Evolutionary conservation across 2,888 invertebrate species (phyloP), one percentile per base, ranked within the genome.

Genomic region (Mylabris sibirica): DNA sequence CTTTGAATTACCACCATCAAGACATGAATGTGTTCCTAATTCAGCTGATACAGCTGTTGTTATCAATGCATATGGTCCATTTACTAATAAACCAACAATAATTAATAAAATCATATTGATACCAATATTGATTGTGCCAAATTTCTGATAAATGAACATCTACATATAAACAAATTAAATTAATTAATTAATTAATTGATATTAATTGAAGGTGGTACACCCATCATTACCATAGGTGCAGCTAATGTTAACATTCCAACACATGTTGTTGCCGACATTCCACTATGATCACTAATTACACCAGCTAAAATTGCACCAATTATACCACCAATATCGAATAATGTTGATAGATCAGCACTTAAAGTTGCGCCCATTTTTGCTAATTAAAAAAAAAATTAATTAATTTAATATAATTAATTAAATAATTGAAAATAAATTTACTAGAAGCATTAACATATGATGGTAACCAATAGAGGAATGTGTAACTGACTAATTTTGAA

Each of bases 11-110:
- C 95, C 95, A 2, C 95, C 95, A 64, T 92, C 90, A 65, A 98
- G 86, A 70, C 92, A 92, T 30, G 76, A 76, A 86, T 97, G 97
- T 0, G 95, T 94, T 17, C 98, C 97, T 6, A 98, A 87, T 82
- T 98, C 98, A 0, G 98, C 96, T 65, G 96, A 95, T 44, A 98
- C 98, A 0, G 97, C 96, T 0, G 98, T 98, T 3, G 98, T 98
- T 80, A 98, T 98, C 64, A 98, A 88, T 5, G 97, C 95, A 84
- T 98, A 98, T 0, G 98, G 98, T 0, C 97, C 98, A 85, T 98
- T 98, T 0, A 98, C 98, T 60, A 98, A 85, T 72, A 92, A 85
- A 4, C 98, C 98, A 38, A 91, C 91, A 3, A 92, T 68, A 64
- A 95, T 81, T 71, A 98, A 87, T 72, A 97, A 84, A 22, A 88